Base-by-base conservation (phyloP, 2,888 invertebrate species). In the Cylloceria caligata region DNA sequence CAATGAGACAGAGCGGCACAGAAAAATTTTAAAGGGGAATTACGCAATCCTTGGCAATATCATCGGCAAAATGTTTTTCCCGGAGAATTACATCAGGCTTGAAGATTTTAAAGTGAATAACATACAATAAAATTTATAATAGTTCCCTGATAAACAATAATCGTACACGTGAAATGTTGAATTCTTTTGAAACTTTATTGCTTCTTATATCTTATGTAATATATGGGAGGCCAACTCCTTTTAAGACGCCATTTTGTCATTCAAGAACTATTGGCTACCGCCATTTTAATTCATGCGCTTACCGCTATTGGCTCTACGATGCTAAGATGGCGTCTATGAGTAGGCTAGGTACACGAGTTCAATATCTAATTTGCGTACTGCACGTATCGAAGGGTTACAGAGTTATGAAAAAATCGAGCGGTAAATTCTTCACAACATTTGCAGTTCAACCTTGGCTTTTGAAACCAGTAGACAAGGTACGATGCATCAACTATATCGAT, bases 361-460 rank as follows among this genome's bases (percentile, higher is more conserved):
- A 9, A 2, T 39, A 13, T 9, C 4, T 7, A 9, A 39, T 39
- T 57, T n/a, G n/a, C 57, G 9, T 36, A 42, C n/a, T 42, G 42
- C 13, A 42, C 42, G 9, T 13, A n/a, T 71, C 3, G 16, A 67
- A 92, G 92, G 79, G 72, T 34, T 89, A 89, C 57, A 86, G 92
- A 67, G 36, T 91, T 0, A 92, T 92, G 92, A 87, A 79, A 52
- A 36, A 89, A 16, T 7, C 72, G 0, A 69, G 88, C 2, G 88
- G 87, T 6, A 76, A 85, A 6, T 91, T 86, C 72, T 90, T 89
- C 30, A 68, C 86, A 0, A 80, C 86, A 0, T 92, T 92, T 65
- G 90, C 88, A 1, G 87, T 90, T 3, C 90, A 90, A 69, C 88
- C 91, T 0, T 92, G 92, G 91, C 86, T 92, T 1, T 3, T 91